Conservation (phyloP, 2,797 vertebrate species). For the Trachurus trachurus region DNA sequence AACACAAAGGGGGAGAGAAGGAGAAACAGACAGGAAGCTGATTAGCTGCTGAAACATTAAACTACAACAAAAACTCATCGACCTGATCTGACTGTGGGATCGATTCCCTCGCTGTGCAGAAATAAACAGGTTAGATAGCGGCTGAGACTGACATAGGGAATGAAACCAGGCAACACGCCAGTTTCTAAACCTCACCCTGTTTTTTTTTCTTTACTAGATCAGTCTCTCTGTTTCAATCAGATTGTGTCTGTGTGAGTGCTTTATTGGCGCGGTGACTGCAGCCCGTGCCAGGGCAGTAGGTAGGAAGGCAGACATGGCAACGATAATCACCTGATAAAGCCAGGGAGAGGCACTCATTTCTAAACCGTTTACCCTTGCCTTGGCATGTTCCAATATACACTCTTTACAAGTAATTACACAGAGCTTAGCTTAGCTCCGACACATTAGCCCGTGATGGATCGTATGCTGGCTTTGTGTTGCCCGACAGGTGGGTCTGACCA, state of each 20-base stretch:
- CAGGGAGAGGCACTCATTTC: slow-evolving; percentile 66
- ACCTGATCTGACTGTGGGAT: slow-evolving; percentile 44
- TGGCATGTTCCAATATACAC: slow-evolving; percentile 76
- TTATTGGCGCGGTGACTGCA: slow-evolving; percentile 65
- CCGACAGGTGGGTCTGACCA: slow-evolving; percentile 44
- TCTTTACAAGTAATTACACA: slow-evolving; percentile 75
- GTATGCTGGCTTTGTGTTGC: slow-evolving; percentile 51
- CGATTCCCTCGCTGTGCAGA: slow-evolving; percentile 43
- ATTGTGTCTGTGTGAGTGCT: slow-evolving; percentile 68
- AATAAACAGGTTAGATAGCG: slow-evolving; percentile 55
- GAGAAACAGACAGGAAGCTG: slow-evolving; percentile 32
- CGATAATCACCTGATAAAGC: slow-evolving; percentile 78
- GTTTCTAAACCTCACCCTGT: slow-evolving; percentile 57
- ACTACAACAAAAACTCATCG: slow-evolving; percentile 31
- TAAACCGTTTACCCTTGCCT: slow-evolving; percentile 74
- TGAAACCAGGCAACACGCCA: slow-evolving; percentile 68
- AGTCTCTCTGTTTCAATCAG: slow-evolving; percentile 52
- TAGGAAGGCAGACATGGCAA: slow-evolving; percentile 64
- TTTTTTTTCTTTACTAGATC: slow-evolving; percentile 40
- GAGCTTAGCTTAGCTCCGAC: slow-evolving; percentile 58
- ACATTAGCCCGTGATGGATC: slow-evolving; percentile 58
- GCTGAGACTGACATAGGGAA: slow-evolving; percentile 39
- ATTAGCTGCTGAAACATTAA: slow-evolving; percentile 45
- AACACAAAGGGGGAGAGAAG: slow-evolving; percentile 26
- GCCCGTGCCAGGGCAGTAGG: slow-evolving; percentile 68